These are phyloP conservation scores for Malthinus seriepunctatus DNA, from an alignment of 2,888 invertebrate species.

Conservation along the genomic window DNA sequence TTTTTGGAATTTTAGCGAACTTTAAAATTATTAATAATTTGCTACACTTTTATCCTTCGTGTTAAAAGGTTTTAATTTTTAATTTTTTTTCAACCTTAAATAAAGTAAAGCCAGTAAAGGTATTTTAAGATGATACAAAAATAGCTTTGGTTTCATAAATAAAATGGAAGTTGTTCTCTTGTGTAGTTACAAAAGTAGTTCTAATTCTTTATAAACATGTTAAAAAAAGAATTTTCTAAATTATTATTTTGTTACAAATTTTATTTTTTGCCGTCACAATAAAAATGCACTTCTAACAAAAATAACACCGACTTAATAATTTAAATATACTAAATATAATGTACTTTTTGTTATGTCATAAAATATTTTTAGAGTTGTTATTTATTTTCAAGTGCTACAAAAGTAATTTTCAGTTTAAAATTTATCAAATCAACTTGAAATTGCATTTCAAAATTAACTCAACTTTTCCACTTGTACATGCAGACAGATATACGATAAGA, in stretches of 20 bases:
- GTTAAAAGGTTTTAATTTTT: too few species aligned
- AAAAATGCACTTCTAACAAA: constrained; percentile 1
- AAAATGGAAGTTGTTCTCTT: not conserved
- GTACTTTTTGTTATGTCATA: constrained; percentile 6
- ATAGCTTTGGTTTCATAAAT: constrained; percentile 6
- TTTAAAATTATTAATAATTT: too few species aligned
- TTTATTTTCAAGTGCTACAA: not conserved
- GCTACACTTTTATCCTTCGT: too few species aligned
- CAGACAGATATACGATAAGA: too few species aligned
- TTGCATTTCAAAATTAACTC: too few species aligned
- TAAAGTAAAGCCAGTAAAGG: not conserved
- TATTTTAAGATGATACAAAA: constrained; percentile 4
- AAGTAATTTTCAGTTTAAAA: too few species aligned
- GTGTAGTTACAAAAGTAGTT: constrained; percentile 4
- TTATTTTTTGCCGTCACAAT: not conserved
- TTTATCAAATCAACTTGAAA: too few species aligned
- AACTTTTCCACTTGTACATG: too few species aligned
- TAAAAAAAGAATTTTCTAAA: not conserved
- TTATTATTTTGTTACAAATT: not conserved
- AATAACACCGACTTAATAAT: constrained; percentile 4
- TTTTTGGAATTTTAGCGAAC: too few species aligned
- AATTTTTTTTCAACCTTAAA: too few species aligned
- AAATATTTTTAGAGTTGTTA: constrained; percentile 2
- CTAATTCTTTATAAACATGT: not conserved
- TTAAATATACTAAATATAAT: not conserved